Evolutionary conservation across 2,888 invertebrate species (phyloP), one percentile per base, ranked within the genome.

Genomic region (Plutella xylostella): DNA sequence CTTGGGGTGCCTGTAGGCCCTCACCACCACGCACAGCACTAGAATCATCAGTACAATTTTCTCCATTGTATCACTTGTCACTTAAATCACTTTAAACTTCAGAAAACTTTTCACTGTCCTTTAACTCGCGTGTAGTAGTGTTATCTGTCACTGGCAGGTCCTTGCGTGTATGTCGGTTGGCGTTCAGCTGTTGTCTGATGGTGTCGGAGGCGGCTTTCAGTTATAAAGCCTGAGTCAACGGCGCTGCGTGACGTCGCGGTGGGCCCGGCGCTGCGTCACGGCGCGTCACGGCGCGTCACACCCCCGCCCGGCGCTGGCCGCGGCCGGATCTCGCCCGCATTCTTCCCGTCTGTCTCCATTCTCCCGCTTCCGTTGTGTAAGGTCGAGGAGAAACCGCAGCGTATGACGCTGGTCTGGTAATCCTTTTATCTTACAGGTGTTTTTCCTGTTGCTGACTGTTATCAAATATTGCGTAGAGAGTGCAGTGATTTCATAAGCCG

Each of bases 221-320:
- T 74, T 80, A 75, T 78, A 80, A 73, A 67, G 70, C 60, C 64
- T 67, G 70, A 71, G 48, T 70, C 69, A 68, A 60, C 58, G 54
- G 59, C 55, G 61, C 46, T 47, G 56, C 63, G 58, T 54, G 62
- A 66, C 63, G 61, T 59, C 58, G 57, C 52, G 30, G 39, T 43
- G 37, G 28, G 40, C 40, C 40, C 43, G 47, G 47, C 43, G 21
- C 42, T 39, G 31, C 22, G 31, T 39, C 42, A 35, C 17, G 31
- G 30, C 30, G 21, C 42, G 34, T 37, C 19, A 20, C 15, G 19
- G n/a, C n/a, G n/a, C n/a, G n/a, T n/a, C n/a, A n/a, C n/a, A n/a
- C n/a, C n/a, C n/a, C n/a, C n/a, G n/a, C n/a, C n/a, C n/a, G n/a
- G n/a, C n/a, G n/a, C n/a, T n/a, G n/a, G n/a, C n/a, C n/a, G n/a